Percentiles rank a stretch among this genome's conserved stretches.
Evolutionary conservation across 2,113 vertebrate genomes (phyloP).

Genomic region (Elephas maximus): DNA sequence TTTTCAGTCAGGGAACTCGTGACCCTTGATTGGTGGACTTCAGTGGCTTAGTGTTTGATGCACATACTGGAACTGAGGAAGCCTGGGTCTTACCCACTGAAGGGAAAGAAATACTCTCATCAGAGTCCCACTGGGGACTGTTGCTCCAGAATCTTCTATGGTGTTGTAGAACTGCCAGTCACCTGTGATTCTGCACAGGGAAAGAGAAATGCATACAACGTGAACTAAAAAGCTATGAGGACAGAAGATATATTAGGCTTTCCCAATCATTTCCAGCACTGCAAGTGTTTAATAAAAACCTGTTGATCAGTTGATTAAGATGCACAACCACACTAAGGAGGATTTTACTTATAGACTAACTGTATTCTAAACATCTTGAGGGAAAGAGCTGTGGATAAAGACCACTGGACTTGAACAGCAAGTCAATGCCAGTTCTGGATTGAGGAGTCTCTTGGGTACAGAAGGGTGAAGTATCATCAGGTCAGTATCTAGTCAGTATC

Average conservation of each 20-base stretch:
- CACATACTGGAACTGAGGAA: neutral
- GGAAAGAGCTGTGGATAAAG: neutral
- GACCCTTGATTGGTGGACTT: neutral
- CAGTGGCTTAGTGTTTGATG: neutral
- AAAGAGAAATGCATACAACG: neutral
- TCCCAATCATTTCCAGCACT: neutral
- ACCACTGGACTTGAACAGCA: neutral
- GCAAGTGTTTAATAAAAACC: neutral
- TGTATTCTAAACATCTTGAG: neutral
- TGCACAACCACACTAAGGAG: neutral
- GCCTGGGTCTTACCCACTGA: slow-evolving; percentile 6
- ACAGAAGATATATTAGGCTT: neutral
- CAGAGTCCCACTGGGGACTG: neutral
- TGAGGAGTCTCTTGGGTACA: neutral
- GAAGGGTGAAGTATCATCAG: neutral
- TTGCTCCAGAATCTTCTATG: neutral
- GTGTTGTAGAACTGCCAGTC: neutral
- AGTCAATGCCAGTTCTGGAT: neutral
- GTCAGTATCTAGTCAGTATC: no score
- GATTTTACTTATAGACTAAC: neutral
- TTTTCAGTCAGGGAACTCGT: slow-evolving; percentile 54
- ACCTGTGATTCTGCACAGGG: neutral
- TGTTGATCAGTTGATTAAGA: neutral
- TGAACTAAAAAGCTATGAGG: neutral
- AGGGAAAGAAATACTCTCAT: neutral